Evolutionary conservation across 2,113 vertebrate genomes (phyloP).

Genomic region (Felis chaus): DNA sequence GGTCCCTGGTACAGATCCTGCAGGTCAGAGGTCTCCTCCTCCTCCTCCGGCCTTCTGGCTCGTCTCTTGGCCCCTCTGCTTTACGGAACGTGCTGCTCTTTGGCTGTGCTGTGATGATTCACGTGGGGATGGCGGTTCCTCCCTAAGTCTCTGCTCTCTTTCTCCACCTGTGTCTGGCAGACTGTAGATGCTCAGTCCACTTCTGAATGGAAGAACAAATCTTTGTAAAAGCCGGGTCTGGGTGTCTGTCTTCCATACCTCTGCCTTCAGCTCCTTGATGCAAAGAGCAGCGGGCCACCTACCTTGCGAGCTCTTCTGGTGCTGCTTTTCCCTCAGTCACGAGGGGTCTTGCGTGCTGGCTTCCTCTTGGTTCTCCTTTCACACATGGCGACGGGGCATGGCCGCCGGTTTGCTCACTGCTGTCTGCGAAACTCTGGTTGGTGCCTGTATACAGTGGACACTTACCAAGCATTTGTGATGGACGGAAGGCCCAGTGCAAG

Average conservation of each 20-base stretch:
- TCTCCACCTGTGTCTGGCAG: background rate
- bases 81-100: background rate
- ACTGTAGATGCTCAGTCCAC: background rate
- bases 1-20: background rate
- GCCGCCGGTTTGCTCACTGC: background rate
- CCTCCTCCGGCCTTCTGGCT: background rate
- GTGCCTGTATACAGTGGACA: background rate
- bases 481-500: background rate
- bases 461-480: background rate
- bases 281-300: background rate
- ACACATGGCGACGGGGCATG: background rate
- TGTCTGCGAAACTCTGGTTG: background rate
- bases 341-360: background rate
- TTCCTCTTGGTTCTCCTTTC: background rate
- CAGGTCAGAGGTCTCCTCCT: background rate
- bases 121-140: accelerated
- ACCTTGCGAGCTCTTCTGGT: background rate
- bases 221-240: too few species aligned
- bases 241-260: background rate
- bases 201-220: background rate
- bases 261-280: too few species aligned
- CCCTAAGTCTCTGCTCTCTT: background rate
- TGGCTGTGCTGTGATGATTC: background rate
- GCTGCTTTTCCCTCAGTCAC: background rate
- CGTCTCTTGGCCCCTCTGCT: accelerated